Conservation (phyloP, 2,113 vertebrate species). For the Gnathochromis pfefferi region DNA sequence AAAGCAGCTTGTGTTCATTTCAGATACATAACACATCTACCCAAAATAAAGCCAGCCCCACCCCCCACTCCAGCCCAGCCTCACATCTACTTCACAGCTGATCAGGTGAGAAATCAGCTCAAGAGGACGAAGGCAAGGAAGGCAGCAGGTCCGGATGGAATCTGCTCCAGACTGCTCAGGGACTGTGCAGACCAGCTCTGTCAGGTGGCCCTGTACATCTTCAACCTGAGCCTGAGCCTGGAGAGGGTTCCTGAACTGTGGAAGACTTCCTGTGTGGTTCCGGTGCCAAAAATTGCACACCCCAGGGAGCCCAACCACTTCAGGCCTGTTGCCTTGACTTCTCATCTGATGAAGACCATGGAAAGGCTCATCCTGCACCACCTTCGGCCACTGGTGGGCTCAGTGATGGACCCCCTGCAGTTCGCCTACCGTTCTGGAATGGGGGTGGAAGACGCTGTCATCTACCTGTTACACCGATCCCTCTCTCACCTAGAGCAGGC, state of each 20-base stretch:
- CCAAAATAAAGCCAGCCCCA: background rate
- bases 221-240: background rate
- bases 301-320: too few relatives aligned
- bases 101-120: background rate
- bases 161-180: background rate
- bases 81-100: background rate
- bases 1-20: background rate
- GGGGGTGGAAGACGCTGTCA: too few relatives aligned
- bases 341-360: too few relatives aligned
- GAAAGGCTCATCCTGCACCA: too few relatives aligned
- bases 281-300: accelerated
- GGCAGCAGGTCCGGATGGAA: accelerated
- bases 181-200: background rate
- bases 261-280: background rate
- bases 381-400: too few relatives aligned
- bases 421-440: too few relatives aligned
- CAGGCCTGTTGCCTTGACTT: too few relatives aligned
- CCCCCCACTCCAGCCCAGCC: background rate
- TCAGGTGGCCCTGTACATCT: background rate
- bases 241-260: background rate
- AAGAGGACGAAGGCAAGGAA: background rate
- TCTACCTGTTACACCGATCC: too few relatives aligned
- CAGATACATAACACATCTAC: background rate
- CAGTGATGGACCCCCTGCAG: too few relatives aligned
- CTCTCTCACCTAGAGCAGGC: too few relatives aligned